Evolutionary conservation across 1,140 invertebrate genomes (phyloP), one percentile per base, ranked within the genome.

Genomic region (Dryas iulia): DNA sequence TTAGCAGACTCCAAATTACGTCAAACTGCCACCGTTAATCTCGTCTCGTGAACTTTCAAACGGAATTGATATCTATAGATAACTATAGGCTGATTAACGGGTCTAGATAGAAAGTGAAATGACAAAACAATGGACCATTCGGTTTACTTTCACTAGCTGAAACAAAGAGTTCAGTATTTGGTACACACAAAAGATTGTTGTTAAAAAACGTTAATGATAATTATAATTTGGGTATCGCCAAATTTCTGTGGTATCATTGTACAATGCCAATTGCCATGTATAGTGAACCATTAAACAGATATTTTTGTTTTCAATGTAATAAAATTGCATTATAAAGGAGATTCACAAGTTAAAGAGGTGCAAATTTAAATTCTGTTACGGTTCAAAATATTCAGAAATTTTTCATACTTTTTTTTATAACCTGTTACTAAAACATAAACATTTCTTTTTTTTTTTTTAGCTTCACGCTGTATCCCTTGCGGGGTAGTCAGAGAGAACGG

Each of bases 101-200:
- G 60, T 69, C 60, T 69, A 59, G 58, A 31, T 66, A 63, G 65
- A 74, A 74, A 74, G 72, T 62, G 65, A 62, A 60, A 63, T 72
- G 59, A 66, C 63, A 66, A 65, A 71, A 74, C 72, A 74, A 74
- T 74, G 53, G 63, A 23, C 21, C 23, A 56, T 61, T 63, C 21
- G 26, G 33, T 64, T 59, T 33, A 70, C 72, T 71, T 67, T 74
- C 65, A 68, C 72, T 39, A 11, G 24, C 57, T 68, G 67, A 74
- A 71, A 74, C 72, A 70, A 73, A 70, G 59, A 58, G 25, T 71
- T 66, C 47, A 30, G 30, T 52, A 54, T 54, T 54, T 54, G 53
- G 53, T 54, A 21, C 18, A 54, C 23, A 54, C 39, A 47, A 47
- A 47, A 7, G 18, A 47, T 8, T 47, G 14, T 18, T 47, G 39